A percentile compares a stretch with the other conserved stretches of the same genome.
phyloP scores from a whole-genome alignment of 2,113 vertebrate species.

The Guaruba guarouba region DNA sequence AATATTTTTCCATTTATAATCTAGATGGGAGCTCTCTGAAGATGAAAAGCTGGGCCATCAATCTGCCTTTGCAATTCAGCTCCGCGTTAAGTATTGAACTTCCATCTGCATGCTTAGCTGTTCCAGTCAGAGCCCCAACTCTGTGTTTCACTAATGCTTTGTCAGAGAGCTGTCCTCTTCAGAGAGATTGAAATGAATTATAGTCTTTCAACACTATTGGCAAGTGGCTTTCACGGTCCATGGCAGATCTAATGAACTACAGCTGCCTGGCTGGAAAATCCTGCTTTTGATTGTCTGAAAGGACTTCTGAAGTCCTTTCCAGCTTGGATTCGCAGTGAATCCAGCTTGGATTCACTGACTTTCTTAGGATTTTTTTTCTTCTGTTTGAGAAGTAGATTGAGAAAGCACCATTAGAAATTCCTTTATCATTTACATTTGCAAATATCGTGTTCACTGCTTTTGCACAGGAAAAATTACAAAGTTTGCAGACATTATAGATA shows the following conservation, averaged over 20 bases:
- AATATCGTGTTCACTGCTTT: not conserved
- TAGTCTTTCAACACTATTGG: constrained; percentile 47
- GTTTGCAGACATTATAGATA: not conserved
- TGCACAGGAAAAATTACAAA: not conserved
- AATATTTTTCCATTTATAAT: not conserved
- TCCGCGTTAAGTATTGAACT: not conserved
- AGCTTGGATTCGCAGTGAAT: too few relatives aligned
- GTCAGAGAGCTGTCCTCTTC: constrained; percentile 34
- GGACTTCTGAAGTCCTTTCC: not conserved
- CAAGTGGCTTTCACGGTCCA: constrained; percentile 65
- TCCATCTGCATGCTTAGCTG: not conserved
- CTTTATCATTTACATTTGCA: not conserved
- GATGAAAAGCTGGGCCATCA: not conserved
- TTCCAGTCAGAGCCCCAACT: not conserved
- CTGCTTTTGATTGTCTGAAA: constrained; percentile 48
- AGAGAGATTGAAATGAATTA: constrained; percentile 50
- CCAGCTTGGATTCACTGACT: not conserved
- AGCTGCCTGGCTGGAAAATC: constrained; percentile 64
- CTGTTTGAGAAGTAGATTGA: not conserved
- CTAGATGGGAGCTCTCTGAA: not conserved
- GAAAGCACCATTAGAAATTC: not conserved
- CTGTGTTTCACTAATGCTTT: constrained; percentile 16
- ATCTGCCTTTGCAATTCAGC: not conserved
- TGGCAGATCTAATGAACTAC: constrained; percentile 62
- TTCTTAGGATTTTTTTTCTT: not conserved